A percentile compares a stretch with the other conserved stretches of the same genome.
These are phyloP conservation scores for Polydrusus cervinus DNA, from an alignment of 2,888 invertebrate species.

Conservation along the genomic window DNA sequence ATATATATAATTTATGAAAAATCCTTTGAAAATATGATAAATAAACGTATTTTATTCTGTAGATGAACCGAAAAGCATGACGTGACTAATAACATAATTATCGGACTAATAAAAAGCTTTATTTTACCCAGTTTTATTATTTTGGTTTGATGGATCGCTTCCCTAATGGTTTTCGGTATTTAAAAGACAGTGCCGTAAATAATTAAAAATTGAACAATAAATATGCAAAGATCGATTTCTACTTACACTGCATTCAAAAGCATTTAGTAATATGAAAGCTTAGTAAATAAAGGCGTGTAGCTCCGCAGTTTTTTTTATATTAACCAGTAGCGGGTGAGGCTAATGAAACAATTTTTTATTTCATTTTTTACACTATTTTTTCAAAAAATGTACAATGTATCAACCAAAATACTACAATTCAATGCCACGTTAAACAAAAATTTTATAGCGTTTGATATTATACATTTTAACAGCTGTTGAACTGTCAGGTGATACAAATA, in stretches of 20 bases:
- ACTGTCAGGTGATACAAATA: too few species aligned
- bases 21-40: constrained; percentile 6
- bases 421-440: too few species aligned
- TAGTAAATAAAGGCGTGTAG: too few species aligned
- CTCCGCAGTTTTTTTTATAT: not conserved
- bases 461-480: too few species aligned
- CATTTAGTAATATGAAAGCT: too few species aligned
- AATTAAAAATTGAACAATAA: not conserved
- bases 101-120: constrained; percentile 27
- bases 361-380: too few species aligned
- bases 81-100: constrained; percentile 26
- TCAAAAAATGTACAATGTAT: too few species aligned
- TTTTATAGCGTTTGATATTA: too few species aligned
- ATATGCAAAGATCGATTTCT: not conserved
- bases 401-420: too few species aligned
- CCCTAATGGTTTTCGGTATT: constrained; percentile 27
- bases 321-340: too few species aligned
- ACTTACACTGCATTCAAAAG: too few species aligned
- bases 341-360: too few species aligned
- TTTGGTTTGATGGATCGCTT: constrained; percentile 24
- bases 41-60: constrained; percentile 8
- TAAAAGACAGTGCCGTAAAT: constrained; percentile 22
- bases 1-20: constrained; percentile 8
- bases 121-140: constrained; percentile 26
- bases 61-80: constrained; percentile 23